Conservation (phyloP, 2,113 vertebrate genomes). For the Myanophis thanlyinensis region DNA sequence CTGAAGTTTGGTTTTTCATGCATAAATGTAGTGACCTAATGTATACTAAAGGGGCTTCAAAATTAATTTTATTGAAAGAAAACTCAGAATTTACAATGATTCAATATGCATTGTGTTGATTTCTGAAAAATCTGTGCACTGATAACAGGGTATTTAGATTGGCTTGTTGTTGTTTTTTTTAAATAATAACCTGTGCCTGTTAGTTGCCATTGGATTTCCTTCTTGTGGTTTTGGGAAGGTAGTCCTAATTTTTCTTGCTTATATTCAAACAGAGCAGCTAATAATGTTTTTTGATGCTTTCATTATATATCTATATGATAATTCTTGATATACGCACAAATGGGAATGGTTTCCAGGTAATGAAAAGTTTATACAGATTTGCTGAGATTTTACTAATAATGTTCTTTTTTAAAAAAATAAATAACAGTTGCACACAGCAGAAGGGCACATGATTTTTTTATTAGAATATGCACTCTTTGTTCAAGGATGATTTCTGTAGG, state of each 20-base stretch:
- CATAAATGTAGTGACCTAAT: not conserved
- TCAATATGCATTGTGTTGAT: not conserved
- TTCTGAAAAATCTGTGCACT: not conserved
- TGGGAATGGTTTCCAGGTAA: not conserved
- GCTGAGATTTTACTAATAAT: not conserved
- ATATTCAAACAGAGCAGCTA: not conserved
- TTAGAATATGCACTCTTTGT: not conserved
- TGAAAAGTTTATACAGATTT: slow-evolving; percentile 23
- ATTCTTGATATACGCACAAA: slow-evolving; percentile 46
- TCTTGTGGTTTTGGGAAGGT: not conserved
- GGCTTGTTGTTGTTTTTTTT: not conserved
- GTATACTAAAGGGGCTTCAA: not conserved
- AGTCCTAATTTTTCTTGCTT: not conserved
- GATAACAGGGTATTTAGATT: not conserved
- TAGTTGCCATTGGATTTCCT: not conserved
- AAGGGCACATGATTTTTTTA: not conserved
- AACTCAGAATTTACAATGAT: not conserved
- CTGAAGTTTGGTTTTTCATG: not conserved
- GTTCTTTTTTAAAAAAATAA: slow-evolving; percentile 58
- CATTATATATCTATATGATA: not conserved
- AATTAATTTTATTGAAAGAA: not conserved
- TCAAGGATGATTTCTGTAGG: not conserved
- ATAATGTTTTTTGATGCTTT: slow-evolving; percentile 22
- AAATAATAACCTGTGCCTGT: not conserved
- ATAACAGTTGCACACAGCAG: slow-evolving; percentile 22